phyloP scores from a whole-genome alignment of 2,888 invertebrate species.

The Fragum whitleyi region DNA sequence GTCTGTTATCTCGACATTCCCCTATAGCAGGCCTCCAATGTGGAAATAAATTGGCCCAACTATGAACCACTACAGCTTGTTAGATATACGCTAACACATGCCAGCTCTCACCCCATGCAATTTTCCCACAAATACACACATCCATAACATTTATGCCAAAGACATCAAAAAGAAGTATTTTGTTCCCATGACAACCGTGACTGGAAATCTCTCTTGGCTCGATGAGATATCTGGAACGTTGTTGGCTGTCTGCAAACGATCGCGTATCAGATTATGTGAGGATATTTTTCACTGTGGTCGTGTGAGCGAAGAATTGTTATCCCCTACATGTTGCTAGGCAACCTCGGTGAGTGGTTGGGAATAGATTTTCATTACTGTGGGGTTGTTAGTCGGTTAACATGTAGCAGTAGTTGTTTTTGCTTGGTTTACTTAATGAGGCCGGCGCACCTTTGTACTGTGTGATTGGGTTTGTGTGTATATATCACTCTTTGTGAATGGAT shows the following conservation, averaged over 20 bases:
- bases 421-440: not conserved
- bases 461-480: not conserved
- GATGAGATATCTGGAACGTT: not conserved
- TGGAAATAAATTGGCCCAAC: not conserved
- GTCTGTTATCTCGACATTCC: too few species aligned
- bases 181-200: slow-evolving; percentile 58
- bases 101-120: not conserved
- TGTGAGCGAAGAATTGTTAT: slow-evolving; percentile 16
- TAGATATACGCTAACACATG: not conserved
- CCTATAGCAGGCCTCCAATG: too few species aligned
- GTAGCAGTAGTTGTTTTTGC: not conserved
- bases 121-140: slow-evolving; percentile 20
- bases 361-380: slow-evolving; percentile 23
- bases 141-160: slow-evolving; percentile 57
- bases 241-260: slow-evolving; percentile 29
- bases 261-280: slow-evolving; percentile 29
- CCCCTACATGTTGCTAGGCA: slow-evolving; percentile 13
- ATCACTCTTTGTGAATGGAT: not conserved
- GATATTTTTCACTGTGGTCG: slow-evolving; percentile 14
- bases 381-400: not conserved
- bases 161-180: slow-evolving; percentile 67
- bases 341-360: slow-evolving; percentile 22
- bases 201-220: slow-evolving; percentile 37
- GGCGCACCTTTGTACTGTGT: not conserved
- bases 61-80: not conserved